These are phyloP conservation scores for Stigmatopora nigra DNA, from an alignment of 2,113 vertebrate genomes.

Conservation along the genomic window DNA sequence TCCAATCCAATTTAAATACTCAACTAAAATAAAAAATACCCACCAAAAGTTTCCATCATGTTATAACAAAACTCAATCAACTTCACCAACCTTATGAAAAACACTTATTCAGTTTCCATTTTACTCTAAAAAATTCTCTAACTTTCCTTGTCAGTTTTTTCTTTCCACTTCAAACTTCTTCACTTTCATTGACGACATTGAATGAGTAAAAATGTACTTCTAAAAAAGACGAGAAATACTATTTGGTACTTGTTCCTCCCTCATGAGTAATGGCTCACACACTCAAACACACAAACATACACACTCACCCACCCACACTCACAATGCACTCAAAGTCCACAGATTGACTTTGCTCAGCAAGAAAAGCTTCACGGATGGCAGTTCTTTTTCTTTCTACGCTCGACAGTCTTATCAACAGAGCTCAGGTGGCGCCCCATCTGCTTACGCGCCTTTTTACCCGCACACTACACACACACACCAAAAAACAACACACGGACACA, in stretches of 20 bases:
- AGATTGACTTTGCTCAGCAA: constrained; percentile 61
- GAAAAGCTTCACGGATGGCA: constrained; percentile 66
- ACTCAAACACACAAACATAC: neutral
- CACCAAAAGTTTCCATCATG: too few relatives aligned
- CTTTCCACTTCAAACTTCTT: too few relatives aligned
- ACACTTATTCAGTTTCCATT: too few relatives aligned
- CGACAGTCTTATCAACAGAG: constrained; percentile 68
- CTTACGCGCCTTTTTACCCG: constrained; percentile 44
- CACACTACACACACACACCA: constrained; percentile 21
- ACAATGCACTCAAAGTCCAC: constrained; percentile 26
- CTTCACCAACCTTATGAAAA: too few relatives aligned
- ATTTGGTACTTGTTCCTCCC: neutral
- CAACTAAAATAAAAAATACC: too few relatives aligned
- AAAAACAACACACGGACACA: constrained; percentile 18
- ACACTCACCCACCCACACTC: neutral
- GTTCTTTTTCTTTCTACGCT: constrained; percentile 62
- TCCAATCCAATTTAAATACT: too few relatives aligned
- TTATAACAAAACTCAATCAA: too few relatives aligned
- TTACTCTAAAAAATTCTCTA: too few relatives aligned
- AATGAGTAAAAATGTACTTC: too few relatives aligned
- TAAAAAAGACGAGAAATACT: too few relatives aligned
- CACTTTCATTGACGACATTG: too few relatives aligned
- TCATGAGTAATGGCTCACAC: neutral
- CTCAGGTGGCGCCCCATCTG: constrained; percentile 71
- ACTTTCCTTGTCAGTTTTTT: too few relatives aligned